Percentiles rank a stretch among this genome's conserved stretches.
Conservation (phyloP, 1,140 invertebrate species). For the Leptinotarsa undecemlineata region DNA sequence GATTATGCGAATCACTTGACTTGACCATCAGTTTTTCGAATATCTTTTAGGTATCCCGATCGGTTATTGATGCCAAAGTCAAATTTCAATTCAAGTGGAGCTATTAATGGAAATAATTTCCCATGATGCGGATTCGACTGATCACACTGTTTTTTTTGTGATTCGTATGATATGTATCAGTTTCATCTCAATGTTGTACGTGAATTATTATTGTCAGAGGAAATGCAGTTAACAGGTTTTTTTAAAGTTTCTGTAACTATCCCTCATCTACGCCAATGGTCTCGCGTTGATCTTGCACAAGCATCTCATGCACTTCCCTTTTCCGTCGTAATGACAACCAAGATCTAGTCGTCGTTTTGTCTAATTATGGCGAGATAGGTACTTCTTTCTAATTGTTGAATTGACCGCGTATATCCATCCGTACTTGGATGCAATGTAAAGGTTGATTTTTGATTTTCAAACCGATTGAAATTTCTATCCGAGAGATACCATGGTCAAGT, state of each 20-base stretch:
- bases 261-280: not conserved
- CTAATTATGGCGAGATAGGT: not conserved
- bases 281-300: conserved; percentile 7
- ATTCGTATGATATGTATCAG: too few relatives aligned
- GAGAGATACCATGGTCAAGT: not conserved
- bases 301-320: conserved; percentile 8
- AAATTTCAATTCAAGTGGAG: too few relatives aligned
- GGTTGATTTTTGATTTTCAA: not conserved
- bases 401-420: not conserved
- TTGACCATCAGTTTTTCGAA: too few relatives aligned
- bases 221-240: not conserved
- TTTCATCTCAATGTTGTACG: too few relatives aligned
- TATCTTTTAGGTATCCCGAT: too few relatives aligned
- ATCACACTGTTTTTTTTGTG: too few relatives aligned
- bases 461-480: not conserved
- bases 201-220: not conserved
- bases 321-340: not conserved
- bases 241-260: too few relatives aligned
- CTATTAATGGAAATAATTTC: too few relatives aligned
- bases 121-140: too few relatives aligned
- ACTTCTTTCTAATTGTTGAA: not conserved
- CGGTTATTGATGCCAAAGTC: too few relatives aligned
- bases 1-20: too few relatives aligned
- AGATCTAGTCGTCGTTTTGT: conserved; percentile 8
- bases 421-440: not conserved